Conservation (phyloP, 2,888 invertebrate species). For the Leptogaster cylindrica region DNA sequence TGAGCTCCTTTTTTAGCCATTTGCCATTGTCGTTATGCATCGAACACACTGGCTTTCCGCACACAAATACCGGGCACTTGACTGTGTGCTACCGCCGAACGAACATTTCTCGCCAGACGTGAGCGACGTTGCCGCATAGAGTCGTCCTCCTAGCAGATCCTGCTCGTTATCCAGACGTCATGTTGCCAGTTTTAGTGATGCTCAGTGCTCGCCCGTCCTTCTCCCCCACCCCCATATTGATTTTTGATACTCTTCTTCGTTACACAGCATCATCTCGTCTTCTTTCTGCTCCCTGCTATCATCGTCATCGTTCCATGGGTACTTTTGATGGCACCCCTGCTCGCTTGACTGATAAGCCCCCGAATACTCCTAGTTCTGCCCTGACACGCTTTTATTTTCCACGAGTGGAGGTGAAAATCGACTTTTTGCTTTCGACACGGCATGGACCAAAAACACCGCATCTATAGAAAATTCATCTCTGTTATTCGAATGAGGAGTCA, state of each 20-base stretch:
- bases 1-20: conserved; percentile 19
- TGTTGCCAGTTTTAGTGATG: conserved; percentile 29
- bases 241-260: conserved; percentile 8
- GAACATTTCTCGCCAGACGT: conserved; percentile 12
- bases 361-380: background rate
- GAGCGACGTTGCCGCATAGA: conserved; percentile 6
- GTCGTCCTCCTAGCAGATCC: conserved; percentile 11
- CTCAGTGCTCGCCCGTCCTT: background rate
- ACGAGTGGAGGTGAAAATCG: too few species aligned
- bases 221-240: conserved; percentile 25
- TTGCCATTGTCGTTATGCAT: too few species aligned
- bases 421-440: too few species aligned
- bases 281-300: background rate
- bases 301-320: too few species aligned
- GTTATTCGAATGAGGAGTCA: background rate
- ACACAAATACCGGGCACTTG: conserved; percentile 14
- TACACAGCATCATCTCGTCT: background rate
- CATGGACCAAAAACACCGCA: too few species aligned
- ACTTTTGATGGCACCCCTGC: too few species aligned
- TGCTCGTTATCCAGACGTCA: conserved; percentile 19
- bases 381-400: too few species aligned
- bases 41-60: background rate
- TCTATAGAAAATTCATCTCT: background rate
- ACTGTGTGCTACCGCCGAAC: conserved; percentile 18
- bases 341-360: too few species aligned